Base-by-base conservation (phyloP, 2,113 vertebrate species). In the Protomyctophum bolini region DNA sequence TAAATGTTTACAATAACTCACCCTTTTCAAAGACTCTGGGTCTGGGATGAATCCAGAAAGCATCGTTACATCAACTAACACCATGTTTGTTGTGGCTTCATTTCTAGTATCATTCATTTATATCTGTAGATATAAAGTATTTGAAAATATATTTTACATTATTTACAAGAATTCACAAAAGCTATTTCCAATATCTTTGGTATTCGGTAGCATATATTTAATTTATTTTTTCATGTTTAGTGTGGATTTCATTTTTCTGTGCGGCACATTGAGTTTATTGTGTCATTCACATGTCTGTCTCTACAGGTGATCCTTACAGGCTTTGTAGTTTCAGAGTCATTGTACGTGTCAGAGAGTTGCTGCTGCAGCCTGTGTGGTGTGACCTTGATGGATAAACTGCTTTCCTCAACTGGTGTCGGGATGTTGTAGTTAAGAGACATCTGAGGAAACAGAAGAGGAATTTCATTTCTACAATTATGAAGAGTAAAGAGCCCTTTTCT, bases 41-140 rank as follows among this genome's bases (percentile, higher is more conserved):
- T 87, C 81, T 6, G 76, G 76, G 12, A 77, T 49, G 50, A 91
- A 89, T 12, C 91, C 91, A 55, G 91, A 91, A 8, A 92, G 86
- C 57, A 91, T 41, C 68, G 85, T 82, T n/a, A 92, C 70, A 50
- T 89, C 82, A 65, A 91, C 78, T 52, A 92, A 91, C 70, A 89
- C 59, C 91, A 92, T 92, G 74, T 93, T 92, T 10, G 86, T 84
- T 1, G n/a, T 29, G 3, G 33, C 0, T 33, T 67, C 52, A 10
- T 21, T 41, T 14, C 74, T 74, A 10, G 14, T 61, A 68, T 21
- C 21, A 21, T 21, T 21, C 21, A 21, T 21, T 21, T 21, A 21
- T 81, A 81, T 41, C 74, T 81, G 65, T 33, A 10, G 6, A 21
- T 8, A 15, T 15, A 6, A 21, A 8, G 8, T 8, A 15, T 10